Conservation (phyloP, 2,113 vertebrate species). For the Todiramphus chloris region DNA sequence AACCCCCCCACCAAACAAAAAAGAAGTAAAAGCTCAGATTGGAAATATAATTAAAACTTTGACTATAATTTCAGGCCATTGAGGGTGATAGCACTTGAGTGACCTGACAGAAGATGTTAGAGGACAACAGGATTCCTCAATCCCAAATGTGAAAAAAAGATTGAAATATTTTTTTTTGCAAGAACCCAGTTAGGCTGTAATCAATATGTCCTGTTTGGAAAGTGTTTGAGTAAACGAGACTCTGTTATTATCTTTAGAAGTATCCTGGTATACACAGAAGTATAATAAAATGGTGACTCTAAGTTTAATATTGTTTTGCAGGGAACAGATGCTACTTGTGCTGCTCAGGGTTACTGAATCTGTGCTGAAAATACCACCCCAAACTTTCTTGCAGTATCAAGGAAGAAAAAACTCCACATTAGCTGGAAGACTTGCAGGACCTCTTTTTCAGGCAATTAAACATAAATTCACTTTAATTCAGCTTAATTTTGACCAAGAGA, state of each 20-base stretch:
- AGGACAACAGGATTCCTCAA: neutral
- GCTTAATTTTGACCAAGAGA: neutral
- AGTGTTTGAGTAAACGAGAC: neutral
- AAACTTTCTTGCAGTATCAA: constrained; percentile 87
- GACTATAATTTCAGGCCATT: neutral
- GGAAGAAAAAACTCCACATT: constrained; percentile 92
- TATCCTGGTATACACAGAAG: neutral
- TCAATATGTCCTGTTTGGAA: neutral
- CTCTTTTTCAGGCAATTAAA: constrained; percentile 92
- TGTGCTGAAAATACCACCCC: constrained; percentile 94
- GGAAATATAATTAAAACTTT: neutral
- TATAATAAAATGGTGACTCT: neutral
- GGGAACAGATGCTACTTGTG: constrained; percentile 97
- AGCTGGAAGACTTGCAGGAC: constrained; percentile 93
- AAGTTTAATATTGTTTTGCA: constrained; percentile 64
- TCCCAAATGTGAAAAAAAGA: neutral
- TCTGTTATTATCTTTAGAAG: neutral
- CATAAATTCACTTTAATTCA: constrained; percentile 20
- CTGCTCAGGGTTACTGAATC: constrained; percentile 96
- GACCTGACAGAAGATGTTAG: neutral
- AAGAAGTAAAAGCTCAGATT: neutral
- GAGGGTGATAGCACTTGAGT: neutral
- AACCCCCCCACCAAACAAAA: neutral
- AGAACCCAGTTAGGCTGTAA: neutral
- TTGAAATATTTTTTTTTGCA: neutral